A percentile compares a stretch with the other conserved stretches of the same genome.
Conservation (phyloP, 2,888 invertebrate species). For the Pseudococcus longispinus region DNA sequence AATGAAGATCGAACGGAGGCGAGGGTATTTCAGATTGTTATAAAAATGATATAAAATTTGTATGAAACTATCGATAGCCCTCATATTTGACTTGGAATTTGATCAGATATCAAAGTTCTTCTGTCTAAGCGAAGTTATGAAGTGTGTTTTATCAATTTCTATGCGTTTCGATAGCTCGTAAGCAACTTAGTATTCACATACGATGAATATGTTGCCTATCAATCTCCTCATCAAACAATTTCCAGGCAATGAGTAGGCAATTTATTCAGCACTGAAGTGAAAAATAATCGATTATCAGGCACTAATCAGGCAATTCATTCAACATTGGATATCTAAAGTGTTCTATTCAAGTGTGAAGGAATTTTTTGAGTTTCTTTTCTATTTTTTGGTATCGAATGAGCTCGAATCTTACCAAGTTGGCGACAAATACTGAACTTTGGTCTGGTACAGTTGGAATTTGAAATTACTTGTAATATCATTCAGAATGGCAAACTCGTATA, state of each 20-base stretch:
- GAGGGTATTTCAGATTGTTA: too few relatives aligned
- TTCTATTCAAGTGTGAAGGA: not conserved
- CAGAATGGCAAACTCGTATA: not conserved
- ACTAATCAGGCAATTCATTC: not conserved
- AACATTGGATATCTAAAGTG: too few relatives aligned
- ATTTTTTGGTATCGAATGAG: not conserved
- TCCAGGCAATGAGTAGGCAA: not conserved
- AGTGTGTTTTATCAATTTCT: not conserved
- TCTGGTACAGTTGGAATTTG: not conserved
- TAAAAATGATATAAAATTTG: too few relatives aligned
- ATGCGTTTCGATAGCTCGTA: not conserved
- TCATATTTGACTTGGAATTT: too few relatives aligned
- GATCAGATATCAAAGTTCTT: too few relatives aligned
- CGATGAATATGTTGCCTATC: constrained; percentile 5
- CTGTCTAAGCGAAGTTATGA: not conserved
- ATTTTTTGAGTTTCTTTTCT: not conserved
- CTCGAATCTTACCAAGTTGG: not conserved
- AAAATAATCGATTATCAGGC: not conserved
- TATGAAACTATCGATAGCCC: too few relatives aligned
- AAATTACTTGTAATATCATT: not conserved
- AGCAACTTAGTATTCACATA: not conserved
- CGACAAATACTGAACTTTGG: not conserved
- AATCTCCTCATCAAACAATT: not conserved
- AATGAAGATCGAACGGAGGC: too few relatives aligned
- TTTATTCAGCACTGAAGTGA: not conserved